Base-by-base conservation (phyloP, 2,797 vertebrate species). In the Odontamblyopus lacepedii region DNA sequence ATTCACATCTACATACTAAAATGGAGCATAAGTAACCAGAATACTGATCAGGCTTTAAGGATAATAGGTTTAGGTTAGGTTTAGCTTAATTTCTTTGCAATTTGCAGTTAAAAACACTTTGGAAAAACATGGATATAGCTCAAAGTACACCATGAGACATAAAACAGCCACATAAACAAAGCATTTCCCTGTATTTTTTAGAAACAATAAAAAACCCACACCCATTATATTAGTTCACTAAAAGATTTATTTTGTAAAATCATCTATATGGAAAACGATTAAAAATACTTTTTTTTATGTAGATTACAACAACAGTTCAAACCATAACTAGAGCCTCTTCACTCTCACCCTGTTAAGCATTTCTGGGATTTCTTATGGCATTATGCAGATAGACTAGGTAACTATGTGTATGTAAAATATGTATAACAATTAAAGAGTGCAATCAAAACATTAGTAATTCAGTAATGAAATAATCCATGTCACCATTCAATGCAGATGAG, bases 381-480 rank as follows among this genome's bases (percentile, higher is more conserved):
- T 23, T 13, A 63, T 63, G 35, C 13, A 65, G 41, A 26, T 29
- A 7, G 65, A 30, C 65, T n/a, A 12, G 3, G 65, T 30, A 19
- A 19, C 27, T 67, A 67, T 53, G 83, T 67, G 83, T 83, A 83
- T 85, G 72, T 63, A 77, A 77, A 56, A 38, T 59, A 67, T 69
- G 55, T 26, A 69, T 57, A 74, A 77, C 82, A 85, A 90, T 90
- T 85, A 90, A 76, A 78, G 68, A 84, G 76, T 77, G 75, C 75
- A 85, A 86, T 79, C 82, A 85, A 89, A 84, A 77, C 81, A 87
- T 53, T 79, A 81, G 87, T 87, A 84, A 71, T 78, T 73, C 78
- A 82, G 75, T 85, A 89, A 92, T 91, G 74, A 86, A 88, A 88
- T 86, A 87, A 84, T 76, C 78, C 70, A 78, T 80, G 84, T 87